Percentiles rank a stretch among this genome's conserved stretches.
Conservation (phyloP, 1,140 invertebrate genomes). For the Heliconius hermathena region DNA sequence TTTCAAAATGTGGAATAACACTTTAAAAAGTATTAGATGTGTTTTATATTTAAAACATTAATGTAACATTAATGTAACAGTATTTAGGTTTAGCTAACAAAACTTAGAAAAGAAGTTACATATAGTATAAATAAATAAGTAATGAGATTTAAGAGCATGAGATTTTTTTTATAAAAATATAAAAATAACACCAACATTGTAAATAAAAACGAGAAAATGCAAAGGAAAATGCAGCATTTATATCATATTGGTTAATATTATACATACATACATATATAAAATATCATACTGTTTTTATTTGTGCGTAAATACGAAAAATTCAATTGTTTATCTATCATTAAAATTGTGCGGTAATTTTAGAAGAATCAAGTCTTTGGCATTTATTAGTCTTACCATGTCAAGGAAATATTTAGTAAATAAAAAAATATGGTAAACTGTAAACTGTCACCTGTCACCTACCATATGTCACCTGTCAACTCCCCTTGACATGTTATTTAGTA, state of each 20-base stretch:
- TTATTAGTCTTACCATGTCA: slow-evolving; percentile 11
- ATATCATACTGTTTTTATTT: neutral
- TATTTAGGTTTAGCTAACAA: too few relatives aligned
- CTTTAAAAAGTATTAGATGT: neutral
- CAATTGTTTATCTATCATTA: neutral
- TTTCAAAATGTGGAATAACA: too few relatives aligned
- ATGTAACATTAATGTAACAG: too few relatives aligned
- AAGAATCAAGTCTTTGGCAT: slow-evolving; percentile 12
- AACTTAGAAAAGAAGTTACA: neutral
- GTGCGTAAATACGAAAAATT: slow-evolving; percentile 5
- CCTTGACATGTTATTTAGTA: slow-evolving; percentile 1
- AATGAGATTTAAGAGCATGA: neutral
- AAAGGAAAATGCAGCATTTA: neutral
- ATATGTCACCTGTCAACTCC: neutral
- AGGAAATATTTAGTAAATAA: neutral
- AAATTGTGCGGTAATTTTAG: slow-evolving; percentile 14
- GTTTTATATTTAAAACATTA: neutral
- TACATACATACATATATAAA: neutral
- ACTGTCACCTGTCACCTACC: neutral
- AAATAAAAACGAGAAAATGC: slow-evolving; percentile 1
- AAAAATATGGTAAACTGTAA: neutral
- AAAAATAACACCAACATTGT: neutral
- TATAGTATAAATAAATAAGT: neutral
- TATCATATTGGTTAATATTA: neutral
- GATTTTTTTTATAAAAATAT: neutral